These are phyloP conservation scores for Pseudomyrmex pallidus DNA, from an alignment of 1,140 invertebrate species.

Conservation along the genomic window DNA sequence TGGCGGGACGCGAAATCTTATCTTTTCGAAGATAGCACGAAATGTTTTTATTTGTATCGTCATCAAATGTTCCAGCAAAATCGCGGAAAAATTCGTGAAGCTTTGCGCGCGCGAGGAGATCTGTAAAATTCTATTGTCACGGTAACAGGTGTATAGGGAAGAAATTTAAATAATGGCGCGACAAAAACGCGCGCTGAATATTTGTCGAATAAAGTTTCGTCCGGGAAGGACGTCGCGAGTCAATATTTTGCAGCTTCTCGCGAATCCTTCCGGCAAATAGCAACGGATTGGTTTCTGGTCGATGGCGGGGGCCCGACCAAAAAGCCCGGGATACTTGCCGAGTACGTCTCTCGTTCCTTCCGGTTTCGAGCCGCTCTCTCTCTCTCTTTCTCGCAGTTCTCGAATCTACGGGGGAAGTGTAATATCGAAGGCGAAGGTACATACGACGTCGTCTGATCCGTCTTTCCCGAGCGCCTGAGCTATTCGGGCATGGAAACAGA, in stretches of 20 bases:
- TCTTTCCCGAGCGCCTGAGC: conserved; percentile 56
- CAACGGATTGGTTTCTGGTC: conserved; percentile 62
- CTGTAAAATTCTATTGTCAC: too few relatives aligned
- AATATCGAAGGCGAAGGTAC: conserved; percentile 69
- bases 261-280: conserved; percentile 69
- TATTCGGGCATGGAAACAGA: conserved; percentile 66
- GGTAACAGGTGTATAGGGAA: conserved; percentile 8
- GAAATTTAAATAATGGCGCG: conserved; percentile 54
- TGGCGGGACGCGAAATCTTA: neutral
- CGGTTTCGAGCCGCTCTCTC: conserved; percentile 36
- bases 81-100: too few relatives aligned
- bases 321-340: conserved; percentile 53
- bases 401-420: conserved; percentile 49
- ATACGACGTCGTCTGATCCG: conserved; percentile 70
- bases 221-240: conserved; percentile 32
- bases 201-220: conserved; percentile 44
- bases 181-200: conserved; percentile 9
- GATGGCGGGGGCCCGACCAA: conserved; percentile 50
- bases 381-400: conserved; percentile 32
- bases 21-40: neutral
- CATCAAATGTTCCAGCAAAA: neutral
- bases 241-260: conserved; percentile 66
- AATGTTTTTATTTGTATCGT: neutral
- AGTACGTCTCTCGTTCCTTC: conserved; percentile 55
- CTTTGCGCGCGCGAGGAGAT: neutral